Conservation (phyloP, 2,113 vertebrate genomes). For the Oncorhynchus masou region DNA sequence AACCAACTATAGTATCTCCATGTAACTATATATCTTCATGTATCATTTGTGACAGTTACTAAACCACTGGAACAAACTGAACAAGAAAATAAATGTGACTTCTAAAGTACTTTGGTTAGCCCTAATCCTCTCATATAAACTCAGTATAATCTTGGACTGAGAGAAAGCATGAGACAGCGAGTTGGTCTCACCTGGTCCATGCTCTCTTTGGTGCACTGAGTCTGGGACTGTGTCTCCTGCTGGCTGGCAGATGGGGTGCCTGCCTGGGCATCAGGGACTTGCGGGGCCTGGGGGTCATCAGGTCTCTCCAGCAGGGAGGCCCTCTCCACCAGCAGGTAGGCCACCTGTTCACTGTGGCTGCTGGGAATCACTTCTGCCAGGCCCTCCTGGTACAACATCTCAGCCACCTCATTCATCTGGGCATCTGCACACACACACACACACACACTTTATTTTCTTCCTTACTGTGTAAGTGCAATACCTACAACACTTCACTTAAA, state of each 20-base stretch:
- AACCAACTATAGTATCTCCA: too few species aligned
- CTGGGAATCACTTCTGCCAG: conserved; percentile 75
- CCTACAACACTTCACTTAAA: too few species aligned
- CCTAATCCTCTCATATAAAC: not conserved
- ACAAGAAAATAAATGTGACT: too few species aligned
- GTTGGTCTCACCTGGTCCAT: conserved; percentile 50
- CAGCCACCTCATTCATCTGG: conserved; percentile 78
- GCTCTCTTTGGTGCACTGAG: conserved; percentile 28
- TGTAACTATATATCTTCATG: too few species aligned
- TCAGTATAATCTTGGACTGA: not conserved
- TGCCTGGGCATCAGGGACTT: conserved; percentile 33
- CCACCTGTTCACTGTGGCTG: conserved; percentile 79
- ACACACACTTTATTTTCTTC: too few species aligned
- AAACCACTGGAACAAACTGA: too few species aligned
- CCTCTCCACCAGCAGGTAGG: conserved; percentile 80
- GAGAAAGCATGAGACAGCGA: not conserved
- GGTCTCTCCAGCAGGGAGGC: conserved; percentile 69
- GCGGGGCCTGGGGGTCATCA: conserved; percentile 27
- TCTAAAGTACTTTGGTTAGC: too few species aligned
- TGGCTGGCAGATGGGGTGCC: conserved; percentile 47
- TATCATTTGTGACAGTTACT: too few species aligned
- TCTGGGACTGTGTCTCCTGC: not conserved
- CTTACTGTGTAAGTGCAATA: not conserved
- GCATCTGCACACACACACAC: conserved; percentile 58
- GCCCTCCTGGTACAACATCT: conserved; percentile 82